Conservation (phyloP, 2,888 invertebrate genomes). For the Zeuzera pyrina region DNA sequence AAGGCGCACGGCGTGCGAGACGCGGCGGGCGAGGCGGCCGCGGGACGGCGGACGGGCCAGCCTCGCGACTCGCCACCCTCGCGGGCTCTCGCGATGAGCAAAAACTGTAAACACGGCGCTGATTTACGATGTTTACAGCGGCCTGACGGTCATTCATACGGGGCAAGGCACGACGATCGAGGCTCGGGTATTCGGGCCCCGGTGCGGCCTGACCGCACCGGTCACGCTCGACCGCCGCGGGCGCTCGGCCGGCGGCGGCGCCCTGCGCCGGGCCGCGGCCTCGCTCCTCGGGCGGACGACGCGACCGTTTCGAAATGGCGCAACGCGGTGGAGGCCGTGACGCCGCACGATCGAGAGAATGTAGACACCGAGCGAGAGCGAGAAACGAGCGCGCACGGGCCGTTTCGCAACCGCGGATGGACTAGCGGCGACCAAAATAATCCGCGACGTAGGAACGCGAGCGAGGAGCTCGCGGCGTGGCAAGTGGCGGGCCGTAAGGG, state of each 20-base stretch:
- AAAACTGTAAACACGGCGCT: slow-evolving; percentile 65
- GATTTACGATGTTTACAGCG: slow-evolving; percentile 38
- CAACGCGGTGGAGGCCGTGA: slow-evolving; percentile 68
- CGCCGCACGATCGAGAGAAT: slow-evolving; percentile 66
- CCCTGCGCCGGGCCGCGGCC: slow-evolving; percentile 43
- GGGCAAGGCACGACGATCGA: slow-evolving; percentile 14
- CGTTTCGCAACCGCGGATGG: slow-evolving; percentile 67
- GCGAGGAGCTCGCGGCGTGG: slow-evolving; percentile 30
- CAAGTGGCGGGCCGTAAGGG: slow-evolving; percentile 16
- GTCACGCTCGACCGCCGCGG: slow-evolving; percentile 67
- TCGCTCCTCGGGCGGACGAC: slow-evolving; percentile 46
- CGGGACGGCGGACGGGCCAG: slow-evolving; percentile 46
- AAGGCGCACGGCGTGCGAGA: slow-evolving; percentile 30
- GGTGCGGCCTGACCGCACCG: no score
- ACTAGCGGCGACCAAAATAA: slow-evolving; percentile 60
- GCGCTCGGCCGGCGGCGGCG: slow-evolving; percentile 41
- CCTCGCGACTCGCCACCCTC: slow-evolving; percentile 33
- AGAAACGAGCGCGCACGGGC: slow-evolving; percentile 50
- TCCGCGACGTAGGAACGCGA: slow-evolving; percentile 45
- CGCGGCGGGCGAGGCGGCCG: slow-evolving; percentile 27
- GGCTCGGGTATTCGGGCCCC: slow-evolving; percentile 23
- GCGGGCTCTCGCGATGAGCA: slow-evolving; percentile 37
- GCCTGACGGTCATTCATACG: slow-evolving; percentile 32
- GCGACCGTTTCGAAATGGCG: slow-evolving; percentile 64
- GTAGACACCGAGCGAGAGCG: slow-evolving; percentile 50